Evolutionary conservation across 1,140 invertebrate genomes (phyloP), one percentile per base, ranked within the genome.

Genomic region (Nasonia giraulti): DNA sequence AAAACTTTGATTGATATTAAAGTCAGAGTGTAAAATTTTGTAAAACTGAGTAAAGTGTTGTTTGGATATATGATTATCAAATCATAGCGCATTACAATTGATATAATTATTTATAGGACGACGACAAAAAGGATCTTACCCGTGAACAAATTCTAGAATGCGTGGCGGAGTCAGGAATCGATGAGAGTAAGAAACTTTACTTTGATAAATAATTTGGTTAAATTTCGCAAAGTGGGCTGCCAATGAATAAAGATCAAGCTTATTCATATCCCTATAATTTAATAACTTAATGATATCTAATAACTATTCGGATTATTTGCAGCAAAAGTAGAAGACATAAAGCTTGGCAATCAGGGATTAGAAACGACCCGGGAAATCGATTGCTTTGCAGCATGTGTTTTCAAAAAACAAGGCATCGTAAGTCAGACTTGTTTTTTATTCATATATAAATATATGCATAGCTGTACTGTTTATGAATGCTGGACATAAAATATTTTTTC

Each of bases 351-450:
- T 7, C 50, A 73, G 5, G 14, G 0, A 20, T 27, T 79, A 37
- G n/a, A 12, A 20, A 14, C 55, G 12, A 79, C 82, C 2, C n/a
- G 44, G 12, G 55, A 83, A 69, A 10, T 83, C 3, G 62, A 77
- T 69, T 83, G 74, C 66, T 83, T 84, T 27, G 33, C 75, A 11
- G 66, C 66, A 5, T 84, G 82, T 40, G 7, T 84, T 2, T 40
- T 84, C 17, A 73, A 79, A 31, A 83, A 84, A 44, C 44, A 50
- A 23, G 76, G 76, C 47, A 4, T 50, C 33, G 76, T 84, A 62
- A 69, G 76, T 71, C 10, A 77, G 50, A 10, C 2, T 23, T 37
- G 33, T 5, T 37, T 27, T 27, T 27, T 27, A 27, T 27, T 17
- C 8, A 40, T 44, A 12, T 74, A 74, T 11, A 12, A 37, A 37